Evolutionary conservation across 2,797 vertebrate genomes (phyloP).

Genomic region (Enteromius viviparus): DNA sequence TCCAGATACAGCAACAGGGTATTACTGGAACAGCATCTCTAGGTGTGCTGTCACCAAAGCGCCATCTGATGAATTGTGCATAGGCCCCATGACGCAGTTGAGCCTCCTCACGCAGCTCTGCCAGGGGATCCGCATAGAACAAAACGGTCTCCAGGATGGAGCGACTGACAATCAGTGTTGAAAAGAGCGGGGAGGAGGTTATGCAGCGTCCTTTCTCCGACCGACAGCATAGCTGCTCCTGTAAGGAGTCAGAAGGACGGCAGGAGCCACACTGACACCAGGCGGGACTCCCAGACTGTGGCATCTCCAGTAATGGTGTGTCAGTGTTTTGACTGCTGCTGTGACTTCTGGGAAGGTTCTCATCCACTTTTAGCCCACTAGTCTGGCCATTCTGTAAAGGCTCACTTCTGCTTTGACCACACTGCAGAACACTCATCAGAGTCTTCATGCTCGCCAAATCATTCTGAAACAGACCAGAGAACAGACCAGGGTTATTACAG

Average conservation of each 20-base stretch:
- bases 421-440: constrained; percentile 63
- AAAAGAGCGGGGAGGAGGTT: constrained; percentile 72
- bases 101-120: constrained; percentile 23
- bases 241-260: constrained; percentile 42
- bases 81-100: constrained; percentile 78
- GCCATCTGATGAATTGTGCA: constrained; percentile 79
- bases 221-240: constrained; percentile 83
- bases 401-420: not conserved
- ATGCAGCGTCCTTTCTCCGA: constrained; percentile 69
- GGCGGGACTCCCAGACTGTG: constrained; percentile 22
- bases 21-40: constrained; percentile 69
- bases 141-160: constrained; percentile 72
- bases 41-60: constrained; percentile 73
- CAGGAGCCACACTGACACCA: constrained; percentile 80
- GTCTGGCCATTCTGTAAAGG: constrained; percentile 18
- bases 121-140: constrained; percentile 79
- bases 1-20: constrained; percentile 82
- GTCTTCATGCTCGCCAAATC: constrained; percentile 64
- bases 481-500: not conserved
- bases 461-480: constrained; percentile 61
- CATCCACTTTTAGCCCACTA: not conserved
- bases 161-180: constrained; percentile 72
- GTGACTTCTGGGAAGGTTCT: not conserved
- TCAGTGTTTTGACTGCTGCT: not conserved
- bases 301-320: constrained; percentile 30